phyloP scores from a whole-genome alignment of 1,140 invertebrate genomes.

The Eumaeus atala region DNA sequence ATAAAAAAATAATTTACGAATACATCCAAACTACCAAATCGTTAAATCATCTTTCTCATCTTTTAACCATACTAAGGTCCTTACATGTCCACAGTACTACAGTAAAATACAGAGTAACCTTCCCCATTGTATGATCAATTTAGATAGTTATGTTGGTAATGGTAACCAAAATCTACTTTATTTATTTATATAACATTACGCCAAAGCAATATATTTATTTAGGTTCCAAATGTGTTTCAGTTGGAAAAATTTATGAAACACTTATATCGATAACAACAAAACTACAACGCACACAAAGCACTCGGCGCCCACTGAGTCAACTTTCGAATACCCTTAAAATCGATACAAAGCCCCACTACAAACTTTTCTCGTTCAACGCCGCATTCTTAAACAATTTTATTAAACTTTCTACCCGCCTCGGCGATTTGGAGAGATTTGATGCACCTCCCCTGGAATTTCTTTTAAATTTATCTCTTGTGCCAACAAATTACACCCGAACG shows the following conservation, averaged over 20 bases:
- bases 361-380: slow-evolving; percentile 50
- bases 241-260: not conserved
- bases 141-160: too few species aligned
- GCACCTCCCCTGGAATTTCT: slow-evolving; percentile 62
- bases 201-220: too few species aligned
- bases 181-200: too few species aligned
- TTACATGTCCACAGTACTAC: too few species aligned
- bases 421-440: slow-evolving; percentile 38
- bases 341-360: slow-evolving; percentile 42
- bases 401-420: slow-evolving; percentile 50
- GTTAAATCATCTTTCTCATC: too few species aligned
- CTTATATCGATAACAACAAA: slow-evolving; percentile 5
- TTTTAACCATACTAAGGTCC: too few species aligned
- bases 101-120: too few species aligned
- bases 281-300: slow-evolving; percentile 6
- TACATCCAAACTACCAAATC: too few species aligned
- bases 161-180: too few species aligned
- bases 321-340: slow-evolving; percentile 37
- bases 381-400: slow-evolving; percentile 66
- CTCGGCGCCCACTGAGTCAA: slow-evolving; percentile 11
- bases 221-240: too few species aligned
- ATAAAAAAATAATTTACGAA: too few species aligned
- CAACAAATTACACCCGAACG: slow-evolving; percentile 66
- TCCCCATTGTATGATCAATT: too few species aligned
- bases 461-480: slow-evolving; percentile 45